These are phyloP conservation scores for Nysson spinosus DNA, from an alignment of 2,888 invertebrate species.

Conservation along the genomic window DNA sequence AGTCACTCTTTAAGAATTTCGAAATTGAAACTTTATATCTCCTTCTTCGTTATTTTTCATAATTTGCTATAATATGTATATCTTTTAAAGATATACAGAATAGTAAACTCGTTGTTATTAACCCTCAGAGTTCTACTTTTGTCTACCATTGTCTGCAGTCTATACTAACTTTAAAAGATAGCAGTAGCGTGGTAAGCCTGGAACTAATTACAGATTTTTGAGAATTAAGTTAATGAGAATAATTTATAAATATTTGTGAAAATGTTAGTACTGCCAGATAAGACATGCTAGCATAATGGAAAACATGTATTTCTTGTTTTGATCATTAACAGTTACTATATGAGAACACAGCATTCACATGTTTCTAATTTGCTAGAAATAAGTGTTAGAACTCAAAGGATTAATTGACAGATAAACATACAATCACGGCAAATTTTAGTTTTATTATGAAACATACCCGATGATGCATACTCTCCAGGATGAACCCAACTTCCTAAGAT, in stretches of 20 bases:
- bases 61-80: background rate
- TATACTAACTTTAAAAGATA: background rate
- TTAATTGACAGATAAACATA: slow-evolving; percentile 37
- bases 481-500: slow-evolving; percentile 95
- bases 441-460: slow-evolving; percentile 84
- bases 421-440: slow-evolving; percentile 40
- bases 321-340: background rate
- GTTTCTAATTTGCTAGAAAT: too few relatives aligned
- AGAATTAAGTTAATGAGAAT: background rate
- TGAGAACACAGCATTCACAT: too few relatives aligned
- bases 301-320: background rate
- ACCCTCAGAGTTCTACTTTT: slow-evolving; percentile 28
- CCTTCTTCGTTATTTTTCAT: too few relatives aligned
- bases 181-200: too few relatives aligned
- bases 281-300: slow-evolving; percentile 20
- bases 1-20: too few relatives aligned
- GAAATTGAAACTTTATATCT: too few relatives aligned
- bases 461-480: slow-evolving; percentile 99
- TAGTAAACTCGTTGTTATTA: slow-evolving; percentile 12
- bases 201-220: too few relatives aligned
- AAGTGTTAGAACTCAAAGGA: slow-evolving; percentile 27
- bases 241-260: background rate
- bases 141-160: background rate
- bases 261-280: slow-evolving; percentile 14
- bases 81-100: background rate